Evolutionary conservation across 2,888 invertebrate species (phyloP).

Genomic region (Harmothoe impar): DNA sequence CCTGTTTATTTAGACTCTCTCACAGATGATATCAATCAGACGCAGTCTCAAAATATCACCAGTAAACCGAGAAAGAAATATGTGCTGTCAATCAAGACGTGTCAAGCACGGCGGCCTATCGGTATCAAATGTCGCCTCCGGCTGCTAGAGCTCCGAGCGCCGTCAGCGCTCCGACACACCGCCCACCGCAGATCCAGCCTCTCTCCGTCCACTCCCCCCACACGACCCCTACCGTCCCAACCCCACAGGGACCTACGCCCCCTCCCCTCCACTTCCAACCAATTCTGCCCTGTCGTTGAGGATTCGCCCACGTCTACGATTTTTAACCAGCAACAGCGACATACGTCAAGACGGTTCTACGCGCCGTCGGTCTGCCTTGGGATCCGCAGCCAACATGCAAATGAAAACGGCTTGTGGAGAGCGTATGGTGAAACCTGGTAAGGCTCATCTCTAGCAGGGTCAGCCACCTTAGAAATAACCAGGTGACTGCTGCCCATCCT

Average conservation of each 20-base stretch:
- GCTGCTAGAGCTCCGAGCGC: slow-evolving; percentile 2
- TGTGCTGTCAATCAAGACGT: slow-evolving; percentile 64
- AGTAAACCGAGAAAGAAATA: slow-evolving; percentile 66
- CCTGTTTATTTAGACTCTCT: slow-evolving; percentile 64
- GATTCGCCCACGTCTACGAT: background rate
- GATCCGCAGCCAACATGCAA: background rate
- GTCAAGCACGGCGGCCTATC: slow-evolving; percentile 55
- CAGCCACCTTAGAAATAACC: slow-evolving; percentile 33
- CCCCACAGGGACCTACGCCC: background rate
- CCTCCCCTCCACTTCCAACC: background rate
- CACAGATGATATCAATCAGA: slow-evolving; percentile 65
- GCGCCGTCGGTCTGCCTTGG: background rate
- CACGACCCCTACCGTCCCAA: background rate
- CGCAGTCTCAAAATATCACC: slow-evolving; percentile 63
- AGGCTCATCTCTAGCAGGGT: background rate
- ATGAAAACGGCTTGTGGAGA: slow-evolving; percentile 3
- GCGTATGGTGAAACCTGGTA: background rate
- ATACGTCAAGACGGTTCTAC: background rate
- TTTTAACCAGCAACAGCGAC: background rate
- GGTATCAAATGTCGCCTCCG: slow-evolving; percentile 56
- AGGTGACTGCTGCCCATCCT: background rate
- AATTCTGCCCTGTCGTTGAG: background rate
- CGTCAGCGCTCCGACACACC: slow-evolving; percentile 3
- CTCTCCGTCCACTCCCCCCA: background rate
- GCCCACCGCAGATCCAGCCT: background rate